These are phyloP conservation scores for Nasua narica DNA, from an alignment of 2,797 vertebrate genomes.

Conservation along the genomic window DNA sequence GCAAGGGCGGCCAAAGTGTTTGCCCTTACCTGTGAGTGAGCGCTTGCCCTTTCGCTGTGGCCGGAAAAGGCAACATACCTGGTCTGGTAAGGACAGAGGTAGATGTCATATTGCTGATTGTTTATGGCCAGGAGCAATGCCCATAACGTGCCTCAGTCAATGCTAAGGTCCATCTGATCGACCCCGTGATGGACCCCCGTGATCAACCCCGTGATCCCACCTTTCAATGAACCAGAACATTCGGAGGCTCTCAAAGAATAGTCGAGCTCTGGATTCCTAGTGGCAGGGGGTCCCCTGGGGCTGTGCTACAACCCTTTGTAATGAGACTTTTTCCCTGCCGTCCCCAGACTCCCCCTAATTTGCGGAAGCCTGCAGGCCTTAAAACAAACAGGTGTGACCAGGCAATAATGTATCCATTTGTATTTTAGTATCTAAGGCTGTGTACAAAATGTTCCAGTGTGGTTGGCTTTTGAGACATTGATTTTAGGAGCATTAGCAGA, in stretches of 20 bases:
- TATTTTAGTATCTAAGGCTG: neutral
- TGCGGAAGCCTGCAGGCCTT: neutral
- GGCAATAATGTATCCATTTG: neutral
- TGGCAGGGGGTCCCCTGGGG: neutral
- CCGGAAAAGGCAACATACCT: neutral
- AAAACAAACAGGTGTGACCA: neutral
- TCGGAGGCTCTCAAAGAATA: neutral
- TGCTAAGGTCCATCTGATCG: neutral
- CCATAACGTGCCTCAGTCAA: accelerated
- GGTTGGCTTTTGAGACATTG: neutral
- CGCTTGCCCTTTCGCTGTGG: no score
- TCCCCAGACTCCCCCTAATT: neutral
- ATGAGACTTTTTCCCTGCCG: neutral
- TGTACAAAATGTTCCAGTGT: neutral
- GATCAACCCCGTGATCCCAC: neutral
- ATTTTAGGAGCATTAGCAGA: neutral
- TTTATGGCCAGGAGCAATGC: neutral
- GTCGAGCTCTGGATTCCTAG: neutral
- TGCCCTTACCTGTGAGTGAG: neutral
- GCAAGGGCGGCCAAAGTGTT: neutral
- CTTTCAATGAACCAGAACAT: neutral
- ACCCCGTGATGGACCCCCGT: no score
- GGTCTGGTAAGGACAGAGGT: neutral
- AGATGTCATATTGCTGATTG: neutral
- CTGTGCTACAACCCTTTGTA: neutral